Evolutionary conservation across 2,797 vertebrate species (phyloP).

Genomic region (Pachyuromys duprasi): DNA sequence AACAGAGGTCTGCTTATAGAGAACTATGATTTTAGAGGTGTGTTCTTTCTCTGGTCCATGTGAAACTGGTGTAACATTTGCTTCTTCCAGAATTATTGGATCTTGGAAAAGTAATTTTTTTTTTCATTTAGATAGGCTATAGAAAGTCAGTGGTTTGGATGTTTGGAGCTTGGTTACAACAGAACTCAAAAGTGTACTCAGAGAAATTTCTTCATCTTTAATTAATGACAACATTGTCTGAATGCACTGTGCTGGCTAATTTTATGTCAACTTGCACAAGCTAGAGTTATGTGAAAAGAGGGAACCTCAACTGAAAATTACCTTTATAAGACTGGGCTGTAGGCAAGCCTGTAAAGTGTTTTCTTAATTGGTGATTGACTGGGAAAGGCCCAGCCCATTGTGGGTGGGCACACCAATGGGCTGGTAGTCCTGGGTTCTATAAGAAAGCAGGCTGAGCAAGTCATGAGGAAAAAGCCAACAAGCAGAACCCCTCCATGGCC

Average conservation of each 20-base stretch:
- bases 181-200: background rate
- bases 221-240: background rate
- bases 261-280: background rate
- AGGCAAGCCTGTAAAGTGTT: background rate
- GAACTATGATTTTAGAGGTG: background rate
- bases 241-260: background rate
- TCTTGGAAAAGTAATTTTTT: background rate
- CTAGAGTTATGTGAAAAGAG: background rate
- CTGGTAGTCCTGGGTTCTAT: background rate
- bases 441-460: background rate
- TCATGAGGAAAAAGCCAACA: background rate
- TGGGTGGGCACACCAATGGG: background rate
- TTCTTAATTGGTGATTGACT: background rate
- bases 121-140: background rate
- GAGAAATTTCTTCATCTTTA: background rate
- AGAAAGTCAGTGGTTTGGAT: background rate
- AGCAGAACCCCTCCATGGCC: background rate
- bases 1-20: background rate
- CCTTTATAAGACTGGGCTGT: background rate
- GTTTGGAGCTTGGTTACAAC: background rate
- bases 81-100: background rate
- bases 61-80: background rate
- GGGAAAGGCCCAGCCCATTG: background rate
- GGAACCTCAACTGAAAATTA: background rate
- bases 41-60: background rate